A percentile compares a stretch with the other conserved stretches of the same genome.
These are phyloP conservation scores for Ceratosolen fusciceps DNA, from an alignment of 1,140 invertebrate genomes.

Conservation along the genomic window DNA sequence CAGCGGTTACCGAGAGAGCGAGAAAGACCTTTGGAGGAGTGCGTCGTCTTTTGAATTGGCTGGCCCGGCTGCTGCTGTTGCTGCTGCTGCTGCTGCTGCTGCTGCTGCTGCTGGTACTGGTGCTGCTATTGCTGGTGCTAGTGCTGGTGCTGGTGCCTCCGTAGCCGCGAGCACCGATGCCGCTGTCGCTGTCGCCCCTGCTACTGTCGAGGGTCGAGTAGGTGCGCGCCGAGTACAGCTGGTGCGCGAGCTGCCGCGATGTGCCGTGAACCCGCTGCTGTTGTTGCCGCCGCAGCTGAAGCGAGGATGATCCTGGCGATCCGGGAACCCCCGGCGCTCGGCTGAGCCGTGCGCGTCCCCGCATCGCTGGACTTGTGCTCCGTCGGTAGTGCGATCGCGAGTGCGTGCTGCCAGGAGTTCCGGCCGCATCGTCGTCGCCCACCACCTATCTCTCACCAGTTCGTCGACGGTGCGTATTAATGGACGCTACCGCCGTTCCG, in stretches of 20 bases:
- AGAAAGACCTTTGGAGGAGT: not conserved
- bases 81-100: not conserved
- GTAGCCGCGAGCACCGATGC: not conserved
- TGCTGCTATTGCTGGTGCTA: not conserved
- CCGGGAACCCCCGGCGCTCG: not conserved
- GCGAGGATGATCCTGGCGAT: not conserved
- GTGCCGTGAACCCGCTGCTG: constrained; percentile 12
- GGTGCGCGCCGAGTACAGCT: not conserved
- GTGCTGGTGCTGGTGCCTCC: not conserved
- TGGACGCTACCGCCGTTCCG: not conserved
- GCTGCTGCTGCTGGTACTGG: not conserved
- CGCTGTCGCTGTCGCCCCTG: not conserved
- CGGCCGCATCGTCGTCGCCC: not conserved
- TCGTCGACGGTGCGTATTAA: constrained; percentile 11
- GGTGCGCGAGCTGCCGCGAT: not conserved
- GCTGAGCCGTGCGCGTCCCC: not conserved
- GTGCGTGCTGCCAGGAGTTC: not conserved
- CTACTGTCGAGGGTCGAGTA: too few species aligned
- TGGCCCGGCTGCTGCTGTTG: constrained; percentile 7
- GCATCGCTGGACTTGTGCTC: not conserved
- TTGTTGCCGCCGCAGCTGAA: not conserved
- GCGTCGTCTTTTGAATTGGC: constrained; percentile 15
- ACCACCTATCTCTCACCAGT: not conserved
- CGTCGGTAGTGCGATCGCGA: not conserved
- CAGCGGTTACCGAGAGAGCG: not conserved